These are phyloP conservation scores for Leptopilina myrica DNA, from an alignment of 2,888 invertebrate genomes.

Conservation along the genomic window DNA sequence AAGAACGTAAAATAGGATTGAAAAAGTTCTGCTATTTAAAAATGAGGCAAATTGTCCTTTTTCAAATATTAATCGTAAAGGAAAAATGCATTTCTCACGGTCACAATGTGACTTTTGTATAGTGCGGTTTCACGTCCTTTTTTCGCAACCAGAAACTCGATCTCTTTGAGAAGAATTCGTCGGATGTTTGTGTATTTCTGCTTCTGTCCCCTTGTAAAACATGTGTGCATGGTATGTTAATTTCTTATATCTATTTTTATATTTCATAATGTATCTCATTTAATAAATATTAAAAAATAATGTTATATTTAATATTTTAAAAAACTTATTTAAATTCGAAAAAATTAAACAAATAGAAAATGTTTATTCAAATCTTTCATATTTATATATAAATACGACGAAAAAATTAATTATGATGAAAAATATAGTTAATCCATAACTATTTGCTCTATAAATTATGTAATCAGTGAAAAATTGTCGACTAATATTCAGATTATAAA, in stretches of 20 bases:
- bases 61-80: not conserved
- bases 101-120: slow-evolving; percentile 44
- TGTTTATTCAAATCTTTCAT: not conserved
- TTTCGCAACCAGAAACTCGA: slow-evolving; percentile 66
- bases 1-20: too few relatives aligned
- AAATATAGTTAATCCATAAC: too few relatives aligned
- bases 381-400: too few relatives aligned
- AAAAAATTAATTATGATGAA: too few relatives aligned
- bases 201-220: slow-evolving; percentile 45
- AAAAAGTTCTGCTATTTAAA: too few relatives aligned
- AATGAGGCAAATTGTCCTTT: not conserved
- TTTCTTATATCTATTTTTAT: slow-evolving; percentile 16
- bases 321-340: not conserved
- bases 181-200: slow-evolving; percentile 48
- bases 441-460: too few relatives aligned
- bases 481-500: too few relatives aligned
- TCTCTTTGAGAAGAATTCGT: slow-evolving; percentile 57
- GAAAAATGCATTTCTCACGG: slow-evolving; percentile 51
- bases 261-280: not conserved
- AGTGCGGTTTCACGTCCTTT: slow-evolving; percentile 66
- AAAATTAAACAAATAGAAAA: not conserved
- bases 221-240: slow-evolving; percentile 21
- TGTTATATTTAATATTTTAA: not conserved
- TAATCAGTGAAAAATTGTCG: too few relatives aligned
- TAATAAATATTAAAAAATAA: not conserved